Evolutionary conservation across 2,797 vertebrate genomes (phyloP), one percentile per base, ranked within the genome.

Genomic region (Dicrostonyx torquatus): DNA sequence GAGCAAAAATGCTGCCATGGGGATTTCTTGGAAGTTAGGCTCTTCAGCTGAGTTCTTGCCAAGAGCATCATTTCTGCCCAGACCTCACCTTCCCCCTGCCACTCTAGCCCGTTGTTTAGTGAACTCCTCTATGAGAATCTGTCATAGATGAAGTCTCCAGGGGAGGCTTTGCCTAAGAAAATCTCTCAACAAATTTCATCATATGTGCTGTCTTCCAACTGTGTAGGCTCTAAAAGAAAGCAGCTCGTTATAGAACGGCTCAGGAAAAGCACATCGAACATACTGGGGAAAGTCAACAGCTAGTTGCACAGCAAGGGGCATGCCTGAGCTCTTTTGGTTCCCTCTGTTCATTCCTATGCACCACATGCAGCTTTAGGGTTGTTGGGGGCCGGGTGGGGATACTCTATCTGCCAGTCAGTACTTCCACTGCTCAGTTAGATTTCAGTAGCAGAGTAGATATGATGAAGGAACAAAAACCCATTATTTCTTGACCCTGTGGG

Each of bases 21-120:
- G 84, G 22, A 22, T 83, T 92, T 97, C 90, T 93, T 95, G 89
- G 80, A 96, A 96, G 77, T 45, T 78, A 83, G 50, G 2, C 53
- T 86, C 82, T 12, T 9, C 0, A 1, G 45, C 62, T 9, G 3
- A 10, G 18, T 14, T 73, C 80, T 40, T 34, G 45, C 76, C 78
- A 72, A 83, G 77, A 86, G 45, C 43, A 78, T 48, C 40, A 14
- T 78, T 79, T 85, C 64, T 76, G 60, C 66, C n/a, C 80, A 43
- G 62, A 79, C 29, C 48, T 93, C 50, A 12, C 58, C 58, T 86
- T 26, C 24, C 94, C 53, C 34, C 50, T 73, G 45, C 55, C 29
- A 80, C 70, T 53, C 78, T 68, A 75, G 34, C 68, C 77, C 73
- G 31, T 29, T n/a, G 48, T 78, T 89, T 31, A 88, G 20, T 13